phyloP scores from a whole-genome alignment of 2,888 invertebrate species.

The Machimus atricapillus region DNA sequence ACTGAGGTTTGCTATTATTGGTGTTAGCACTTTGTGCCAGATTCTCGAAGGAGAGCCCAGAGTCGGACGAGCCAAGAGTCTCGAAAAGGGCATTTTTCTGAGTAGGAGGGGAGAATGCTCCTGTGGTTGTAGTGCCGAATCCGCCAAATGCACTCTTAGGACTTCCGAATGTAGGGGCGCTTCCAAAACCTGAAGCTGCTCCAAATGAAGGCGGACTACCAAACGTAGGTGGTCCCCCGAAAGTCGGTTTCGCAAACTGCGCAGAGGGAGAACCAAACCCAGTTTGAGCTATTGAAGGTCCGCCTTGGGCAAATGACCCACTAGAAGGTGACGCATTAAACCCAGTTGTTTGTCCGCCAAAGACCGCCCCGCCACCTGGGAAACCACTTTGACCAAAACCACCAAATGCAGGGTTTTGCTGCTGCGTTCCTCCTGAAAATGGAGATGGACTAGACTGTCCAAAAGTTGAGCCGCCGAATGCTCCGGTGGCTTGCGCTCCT shows the following conservation, averaged over 20 bases:
- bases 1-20: conserved; percentile 57
- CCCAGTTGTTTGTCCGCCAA: conserved; percentile 8
- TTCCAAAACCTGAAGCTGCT: conserved; percentile 57
- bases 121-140: conserved; percentile 5
- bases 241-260: conserved; percentile 50
- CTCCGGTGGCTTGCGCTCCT: not conserved
- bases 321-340: conserved; percentile 26
- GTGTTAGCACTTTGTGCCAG: conserved; percentile 57
- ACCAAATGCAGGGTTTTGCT: conserved; percentile 28
- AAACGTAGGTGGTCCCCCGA: conserved; percentile 56
- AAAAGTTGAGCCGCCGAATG: conserved; percentile 6
- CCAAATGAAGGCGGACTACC: conserved; percentile 60
- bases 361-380: not conserved
- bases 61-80: conserved; percentile 57
- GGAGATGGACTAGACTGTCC: conserved; percentile 19
- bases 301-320: conserved; percentile 52
- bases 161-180: conserved; percentile 50
- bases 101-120: conserved; percentile 50
- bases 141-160: conserved; percentile 50
- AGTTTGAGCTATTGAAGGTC: conserved; percentile 55
- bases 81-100: conserved; percentile 59
- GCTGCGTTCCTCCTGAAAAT: conserved; percentile 46
- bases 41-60: conserved; percentile 60
- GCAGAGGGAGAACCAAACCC: conserved; percentile 57
- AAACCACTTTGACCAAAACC: conserved; percentile 19